Evolutionary conservation across 35 echinoderm and acorn worm genomes (phyloP).

Genomic region (Patiria miniata): DNA sequence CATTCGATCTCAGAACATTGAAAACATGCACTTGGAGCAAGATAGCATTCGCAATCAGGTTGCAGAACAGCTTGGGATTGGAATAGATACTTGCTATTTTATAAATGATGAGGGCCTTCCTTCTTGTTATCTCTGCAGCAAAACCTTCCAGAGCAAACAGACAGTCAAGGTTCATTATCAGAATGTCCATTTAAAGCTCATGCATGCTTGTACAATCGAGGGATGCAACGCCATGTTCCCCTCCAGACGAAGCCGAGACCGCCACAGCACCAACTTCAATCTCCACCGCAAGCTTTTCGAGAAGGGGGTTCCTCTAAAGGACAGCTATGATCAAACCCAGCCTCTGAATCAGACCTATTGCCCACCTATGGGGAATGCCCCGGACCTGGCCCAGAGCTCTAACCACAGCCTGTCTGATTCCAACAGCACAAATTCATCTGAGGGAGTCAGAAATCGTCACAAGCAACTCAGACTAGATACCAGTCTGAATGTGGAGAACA

Average conservation of each 20-base stretch:
- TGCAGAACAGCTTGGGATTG: constrained; percentile 17
- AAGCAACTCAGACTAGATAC: not conserved
- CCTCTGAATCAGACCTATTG: not conserved
- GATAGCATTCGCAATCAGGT: not conserved
- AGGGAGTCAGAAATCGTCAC: not conserved
- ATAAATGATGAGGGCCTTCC: constrained; percentile 25
- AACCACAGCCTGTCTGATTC: not conserved
- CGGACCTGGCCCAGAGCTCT: not conserved
- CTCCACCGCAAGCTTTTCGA: constrained; percentile 31
- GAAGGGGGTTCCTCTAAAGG: constrained; percentile 12
- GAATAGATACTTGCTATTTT: constrained; percentile 22
- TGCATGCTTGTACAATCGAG: constrained; percentile 43
- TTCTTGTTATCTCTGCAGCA: constrained; percentile 16
- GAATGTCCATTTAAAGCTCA: constrained; percentile 47
- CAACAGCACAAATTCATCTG: not conserved
- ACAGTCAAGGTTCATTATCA: constrained; percentile 48
- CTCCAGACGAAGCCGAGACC: constrained; percentile 36
- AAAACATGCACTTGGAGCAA: not conserved
- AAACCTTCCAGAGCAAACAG: constrained; percentile 46
- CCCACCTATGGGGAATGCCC: not conserved
- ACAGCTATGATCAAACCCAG: not conserved
- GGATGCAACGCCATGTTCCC: constrained; percentile 47
- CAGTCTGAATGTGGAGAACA: not conserved
- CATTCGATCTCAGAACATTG: not conserved
- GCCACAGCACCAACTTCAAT: constrained; percentile 50